These are phyloP conservation scores for Phycodurus eques DNA, from an alignment of 2,113 vertebrate species.

Conservation along the genomic window DNA sequence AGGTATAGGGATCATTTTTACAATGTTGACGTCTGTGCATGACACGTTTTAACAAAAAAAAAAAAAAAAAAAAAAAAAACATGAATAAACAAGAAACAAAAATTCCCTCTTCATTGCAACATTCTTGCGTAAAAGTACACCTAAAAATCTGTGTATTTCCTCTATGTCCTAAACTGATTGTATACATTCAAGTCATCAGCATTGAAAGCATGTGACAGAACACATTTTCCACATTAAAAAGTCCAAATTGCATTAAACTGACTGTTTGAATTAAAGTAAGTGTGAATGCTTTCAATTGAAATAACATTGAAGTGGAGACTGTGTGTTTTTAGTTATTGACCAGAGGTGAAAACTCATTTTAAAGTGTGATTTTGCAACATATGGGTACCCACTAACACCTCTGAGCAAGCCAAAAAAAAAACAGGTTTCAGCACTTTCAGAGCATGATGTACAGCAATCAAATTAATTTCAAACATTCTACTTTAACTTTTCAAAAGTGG, in stretches of 20 bases:
- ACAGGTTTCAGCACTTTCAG: background rate
- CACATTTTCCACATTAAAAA: constrained; percentile 3
- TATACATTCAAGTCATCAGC: background rate
- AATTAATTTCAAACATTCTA: background rate
- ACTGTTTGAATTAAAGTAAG: constrained; percentile 4
- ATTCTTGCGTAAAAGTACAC: too few relatives aligned
- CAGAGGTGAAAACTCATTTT: constrained; percentile 21
- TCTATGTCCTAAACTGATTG: background rate
- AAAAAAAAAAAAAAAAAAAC: too few relatives aligned
- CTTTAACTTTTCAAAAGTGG: background rate
- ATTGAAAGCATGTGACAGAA: background rate
- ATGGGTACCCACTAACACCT: background rate
- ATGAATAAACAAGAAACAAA: too few relatives aligned
- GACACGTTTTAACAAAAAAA: too few relatives aligned
- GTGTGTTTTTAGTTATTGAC: background rate
- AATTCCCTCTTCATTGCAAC: too few relatives aligned
- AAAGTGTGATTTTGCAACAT: constrained; percentile 27
- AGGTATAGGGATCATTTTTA: too few relatives aligned
- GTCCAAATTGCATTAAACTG: background rate
- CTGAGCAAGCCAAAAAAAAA: background rate
- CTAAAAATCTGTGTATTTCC: background rate
- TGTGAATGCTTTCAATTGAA: constrained; percentile 9
- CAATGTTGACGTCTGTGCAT: too few relatives aligned
- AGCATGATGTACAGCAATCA: background rate
- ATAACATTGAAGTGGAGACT: background rate